Base-by-base conservation (phyloP, 2,113 vertebrate species). In the Vulpes ferrilata region DNA sequence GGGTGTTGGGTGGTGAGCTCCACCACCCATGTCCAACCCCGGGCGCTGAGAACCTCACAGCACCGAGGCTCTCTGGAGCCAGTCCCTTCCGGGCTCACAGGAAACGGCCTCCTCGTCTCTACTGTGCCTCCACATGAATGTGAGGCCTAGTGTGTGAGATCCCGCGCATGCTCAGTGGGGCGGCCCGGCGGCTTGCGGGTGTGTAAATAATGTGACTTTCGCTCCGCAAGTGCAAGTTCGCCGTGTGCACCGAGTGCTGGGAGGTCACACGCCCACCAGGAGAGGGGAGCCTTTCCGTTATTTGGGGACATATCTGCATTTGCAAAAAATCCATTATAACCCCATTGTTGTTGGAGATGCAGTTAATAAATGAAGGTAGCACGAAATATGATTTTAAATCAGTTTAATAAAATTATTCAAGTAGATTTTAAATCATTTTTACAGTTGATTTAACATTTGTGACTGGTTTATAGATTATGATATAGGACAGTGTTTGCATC, bases 351-450 rank as follows among this genome's bases (percentile, higher is more conserved):
- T 98, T 97, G 98, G 97, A 98, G 98, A 98, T 93, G 90, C 69
- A 57, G 98, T 98, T 99, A 99, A 98, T 99, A 99, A 99, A 98
- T 98, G 98, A 98, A 98, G 98, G 98, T 98, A 96, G 97, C 95
- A 95, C 84, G 98, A 97, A 98, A 98, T 97, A 85, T 97, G 98
- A 98, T 98, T 99, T 99, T 98, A 98, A 99, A 99, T 99, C 99
- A 98, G 98, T 98, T 98, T 99, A 98, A 98, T 98, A 98, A 98
- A 99, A 99, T 98, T 98, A 98, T 98, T 98, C 98, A 97, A 98
- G 98, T 99, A 99, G 98, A 98, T 98, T 98, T 99, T 98, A 99
- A 98, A 99, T 99, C 98, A 98, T 97, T 98, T 99, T 98, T 99
- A 98, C 98, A 98, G 98, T 98, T 99, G 98, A 99, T 98, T 98